A percentile compares a stretch with the other conserved stretches of the same genome.
These are phyloP conservation scores for Rhadinocentrus ornatus DNA, from an alignment of 2,797 vertebrate species.

Conservation along the genomic window DNA sequence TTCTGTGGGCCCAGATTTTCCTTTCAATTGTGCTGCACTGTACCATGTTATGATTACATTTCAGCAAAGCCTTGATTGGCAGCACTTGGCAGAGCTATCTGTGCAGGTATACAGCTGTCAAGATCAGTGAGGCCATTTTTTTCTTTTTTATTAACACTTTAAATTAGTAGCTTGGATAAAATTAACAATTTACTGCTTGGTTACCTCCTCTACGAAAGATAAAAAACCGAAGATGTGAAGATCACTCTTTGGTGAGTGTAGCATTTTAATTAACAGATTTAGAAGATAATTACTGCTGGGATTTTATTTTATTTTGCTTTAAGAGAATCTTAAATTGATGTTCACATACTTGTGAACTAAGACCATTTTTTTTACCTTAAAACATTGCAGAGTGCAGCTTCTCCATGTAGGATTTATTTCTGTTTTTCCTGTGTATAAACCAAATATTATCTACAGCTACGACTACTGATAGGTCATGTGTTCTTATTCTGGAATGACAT, in stretches of 20 bases:
- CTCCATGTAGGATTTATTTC: background rate
- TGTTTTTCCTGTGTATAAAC: conserved; percentile 24
- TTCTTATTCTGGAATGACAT: conserved; percentile 59
- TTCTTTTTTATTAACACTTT: background rate
- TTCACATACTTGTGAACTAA: background rate
- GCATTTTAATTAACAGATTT: background rate
- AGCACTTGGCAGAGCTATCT: background rate
- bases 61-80: background rate
- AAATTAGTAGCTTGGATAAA: background rate
- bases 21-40: background rate
- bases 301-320: background rate
- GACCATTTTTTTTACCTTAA: background rate
- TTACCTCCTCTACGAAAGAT: background rate
- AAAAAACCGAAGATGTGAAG: background rate
- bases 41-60: background rate
- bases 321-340: background rate
- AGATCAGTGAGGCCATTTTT: background rate
- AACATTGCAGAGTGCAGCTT: conserved; percentile 17
- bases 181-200: background rate
- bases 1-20: background rate
- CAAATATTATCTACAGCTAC: conserved; percentile 7
- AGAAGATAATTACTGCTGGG: background rate
- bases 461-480: conserved; percentile 30
- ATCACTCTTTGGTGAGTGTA: background rate
- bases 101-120: background rate